A percentile compares a stretch with the other conserved stretches of the same genome.
phyloP scores from a whole-genome alignment of 2,888 invertebrate species.

The Halictus quadricinctus region DNA sequence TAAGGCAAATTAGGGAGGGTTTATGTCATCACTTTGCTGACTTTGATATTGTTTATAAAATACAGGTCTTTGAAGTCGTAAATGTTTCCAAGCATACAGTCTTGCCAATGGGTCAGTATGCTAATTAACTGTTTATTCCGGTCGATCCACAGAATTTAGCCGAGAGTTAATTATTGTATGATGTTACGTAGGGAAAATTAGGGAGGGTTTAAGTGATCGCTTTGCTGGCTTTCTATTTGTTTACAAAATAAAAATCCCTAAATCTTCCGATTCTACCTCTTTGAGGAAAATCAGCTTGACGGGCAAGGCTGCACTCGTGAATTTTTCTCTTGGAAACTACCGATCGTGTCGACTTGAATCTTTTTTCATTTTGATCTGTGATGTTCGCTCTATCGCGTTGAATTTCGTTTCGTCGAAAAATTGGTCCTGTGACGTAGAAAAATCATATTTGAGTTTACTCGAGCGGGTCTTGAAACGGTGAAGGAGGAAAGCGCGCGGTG shows the following conservation, averaged over 20 bases:
- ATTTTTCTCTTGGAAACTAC: background rate
- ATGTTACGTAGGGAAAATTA: background rate
- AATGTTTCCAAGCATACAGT: too few relatives aligned
- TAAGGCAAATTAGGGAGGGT: too few relatives aligned
- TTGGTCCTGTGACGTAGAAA: background rate
- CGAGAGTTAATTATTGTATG: too few relatives aligned
- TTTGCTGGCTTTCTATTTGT: background rate
- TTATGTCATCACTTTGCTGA: too few relatives aligned
- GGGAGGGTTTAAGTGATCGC: background rate
- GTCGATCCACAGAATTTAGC: too few relatives aligned
- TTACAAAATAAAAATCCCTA: too few relatives aligned
- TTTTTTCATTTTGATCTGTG: background rate
- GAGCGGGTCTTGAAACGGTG: background rate
- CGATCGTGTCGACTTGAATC: background rate
- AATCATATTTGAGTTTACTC: background rate
- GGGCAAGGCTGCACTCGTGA: background rate
- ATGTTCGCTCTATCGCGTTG: background rate
- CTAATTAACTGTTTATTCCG: too few relatives aligned
- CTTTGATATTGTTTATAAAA: too few relatives aligned
- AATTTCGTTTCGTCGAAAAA: background rate
- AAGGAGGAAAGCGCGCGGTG: background rate
- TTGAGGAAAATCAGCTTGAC: too few relatives aligned
- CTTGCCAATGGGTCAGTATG: too few relatives aligned
- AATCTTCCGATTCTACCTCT: too few relatives aligned
- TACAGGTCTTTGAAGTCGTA: too few relatives aligned